Conservation (phyloP, 2,113 vertebrate genomes). For the Varanus salvator region DNA sequence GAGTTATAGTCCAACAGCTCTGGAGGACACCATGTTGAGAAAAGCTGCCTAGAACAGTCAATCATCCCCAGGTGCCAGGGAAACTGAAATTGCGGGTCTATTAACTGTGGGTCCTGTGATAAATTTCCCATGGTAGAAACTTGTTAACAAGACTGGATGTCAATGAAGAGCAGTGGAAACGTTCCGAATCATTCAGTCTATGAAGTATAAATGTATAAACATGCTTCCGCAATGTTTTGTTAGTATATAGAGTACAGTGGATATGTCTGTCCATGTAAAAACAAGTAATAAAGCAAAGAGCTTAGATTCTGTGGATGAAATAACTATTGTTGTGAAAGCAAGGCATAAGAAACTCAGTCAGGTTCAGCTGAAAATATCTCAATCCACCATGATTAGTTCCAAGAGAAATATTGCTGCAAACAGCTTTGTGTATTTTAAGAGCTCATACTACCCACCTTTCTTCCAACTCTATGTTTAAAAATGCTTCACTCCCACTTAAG, state of each 20-base stretch:
- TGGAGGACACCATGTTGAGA: too few relatives aligned
- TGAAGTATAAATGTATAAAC: neutral
- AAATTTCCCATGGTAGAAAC: neutral
- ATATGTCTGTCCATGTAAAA: neutral
- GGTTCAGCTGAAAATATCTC: slow-evolving; percentile 80
- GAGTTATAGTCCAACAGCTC: too few relatives aligned
- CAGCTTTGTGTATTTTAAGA: slow-evolving; percentile 68
- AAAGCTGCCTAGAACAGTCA: too few relatives aligned
- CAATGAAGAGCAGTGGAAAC: neutral
- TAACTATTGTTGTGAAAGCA: neutral
- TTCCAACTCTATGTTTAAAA: neutral
- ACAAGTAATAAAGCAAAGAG: neutral
- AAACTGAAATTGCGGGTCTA: neutral
- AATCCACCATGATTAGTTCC: slow-evolving; percentile 75
- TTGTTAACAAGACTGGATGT: neutral
- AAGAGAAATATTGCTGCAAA: slow-evolving; percentile 70
- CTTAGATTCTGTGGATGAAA: neutral
- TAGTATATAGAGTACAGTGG: neutral
- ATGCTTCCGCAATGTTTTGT: neutral
- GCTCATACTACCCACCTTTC: slow-evolving; percentile 63
- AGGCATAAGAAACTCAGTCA: slow-evolving; percentile 68
- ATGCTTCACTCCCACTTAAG: neutral
- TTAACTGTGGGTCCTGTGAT: neutral
- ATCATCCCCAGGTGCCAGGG: neutral
- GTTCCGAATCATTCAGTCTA: neutral